Conservation (phyloP, 2,113 vertebrate species). For the Tonatia bakeri region DNA sequence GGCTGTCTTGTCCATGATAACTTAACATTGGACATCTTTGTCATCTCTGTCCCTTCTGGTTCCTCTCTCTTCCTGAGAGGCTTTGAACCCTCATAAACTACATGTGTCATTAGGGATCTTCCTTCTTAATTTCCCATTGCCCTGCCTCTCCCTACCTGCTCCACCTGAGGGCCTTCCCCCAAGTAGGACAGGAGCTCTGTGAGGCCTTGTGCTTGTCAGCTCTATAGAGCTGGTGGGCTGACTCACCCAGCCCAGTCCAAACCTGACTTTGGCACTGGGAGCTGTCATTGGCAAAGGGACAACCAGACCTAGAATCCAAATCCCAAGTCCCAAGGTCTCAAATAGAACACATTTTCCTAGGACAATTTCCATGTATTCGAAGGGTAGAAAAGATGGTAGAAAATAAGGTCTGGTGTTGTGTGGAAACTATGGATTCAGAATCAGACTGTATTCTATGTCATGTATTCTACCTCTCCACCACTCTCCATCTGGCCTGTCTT, state of each 20-base stretch:
- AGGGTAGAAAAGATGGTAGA: not conserved
- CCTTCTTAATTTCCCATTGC: not conserved
- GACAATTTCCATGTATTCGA: not conserved
- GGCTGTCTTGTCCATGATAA: not conserved
- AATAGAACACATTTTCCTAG: not conserved
- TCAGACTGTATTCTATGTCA: not conserved
- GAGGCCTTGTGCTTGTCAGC: not conserved
- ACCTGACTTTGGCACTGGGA: not conserved
- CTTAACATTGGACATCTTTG: not conserved
- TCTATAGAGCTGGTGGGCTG: not conserved
- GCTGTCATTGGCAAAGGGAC: not conserved
- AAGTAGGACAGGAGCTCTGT: not conserved
- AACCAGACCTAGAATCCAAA: not conserved
- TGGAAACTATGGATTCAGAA: not conserved
- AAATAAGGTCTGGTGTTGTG: not conserved
- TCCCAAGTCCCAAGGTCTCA: not conserved
- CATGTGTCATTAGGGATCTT: not conserved
- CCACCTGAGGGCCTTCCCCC: not conserved
- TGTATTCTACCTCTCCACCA: not conserved
- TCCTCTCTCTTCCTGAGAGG: not conserved
- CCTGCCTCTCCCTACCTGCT: not conserved
- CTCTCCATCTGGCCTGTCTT: not conserved
- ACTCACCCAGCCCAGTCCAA: not conserved
- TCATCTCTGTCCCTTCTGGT: not conserved
- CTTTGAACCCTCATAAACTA: not conserved